These are phyloP conservation scores for Reticulitermes speratus DNA, from an alignment of 1,140 invertebrate species.

Conservation along the genomic window DNA sequence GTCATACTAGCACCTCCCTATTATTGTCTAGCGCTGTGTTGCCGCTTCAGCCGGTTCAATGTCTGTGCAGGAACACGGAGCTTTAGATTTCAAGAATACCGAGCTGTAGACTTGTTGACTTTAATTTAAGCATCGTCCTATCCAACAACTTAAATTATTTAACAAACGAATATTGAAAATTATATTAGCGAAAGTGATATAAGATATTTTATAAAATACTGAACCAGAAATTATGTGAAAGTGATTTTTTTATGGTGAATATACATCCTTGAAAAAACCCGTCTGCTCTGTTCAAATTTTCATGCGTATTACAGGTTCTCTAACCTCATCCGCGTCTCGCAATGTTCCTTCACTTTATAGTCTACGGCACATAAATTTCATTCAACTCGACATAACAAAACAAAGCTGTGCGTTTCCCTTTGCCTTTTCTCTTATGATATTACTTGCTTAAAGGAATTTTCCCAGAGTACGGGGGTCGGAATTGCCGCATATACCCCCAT, in stretches of 20 bases:
- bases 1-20: no score
- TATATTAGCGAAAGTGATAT: no score
- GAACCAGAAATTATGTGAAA: not conserved
- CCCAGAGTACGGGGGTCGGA: not conserved
- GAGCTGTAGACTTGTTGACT: no score
- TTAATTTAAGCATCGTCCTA: no score
- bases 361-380: not conserved
- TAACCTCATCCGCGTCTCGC: not conserved
- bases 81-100: no score
- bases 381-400: not conserved
- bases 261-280: not conserved
- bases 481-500: not conserved
- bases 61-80: no score
- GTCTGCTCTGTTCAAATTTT: not conserved
- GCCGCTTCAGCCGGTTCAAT: no score
- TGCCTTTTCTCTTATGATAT: not conserved
- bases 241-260: not conserved
- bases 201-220: not conserved
- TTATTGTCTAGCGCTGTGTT: no score
- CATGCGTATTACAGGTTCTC: not conserved
- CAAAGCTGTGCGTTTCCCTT: not conserved
- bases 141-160: no score
- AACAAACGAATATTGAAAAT: no score
- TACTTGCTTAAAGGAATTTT: not conserved
- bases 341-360: not conserved